Conservation (phyloP, 2,113 vertebrate genomes). For the Uria aalge region DNA sequence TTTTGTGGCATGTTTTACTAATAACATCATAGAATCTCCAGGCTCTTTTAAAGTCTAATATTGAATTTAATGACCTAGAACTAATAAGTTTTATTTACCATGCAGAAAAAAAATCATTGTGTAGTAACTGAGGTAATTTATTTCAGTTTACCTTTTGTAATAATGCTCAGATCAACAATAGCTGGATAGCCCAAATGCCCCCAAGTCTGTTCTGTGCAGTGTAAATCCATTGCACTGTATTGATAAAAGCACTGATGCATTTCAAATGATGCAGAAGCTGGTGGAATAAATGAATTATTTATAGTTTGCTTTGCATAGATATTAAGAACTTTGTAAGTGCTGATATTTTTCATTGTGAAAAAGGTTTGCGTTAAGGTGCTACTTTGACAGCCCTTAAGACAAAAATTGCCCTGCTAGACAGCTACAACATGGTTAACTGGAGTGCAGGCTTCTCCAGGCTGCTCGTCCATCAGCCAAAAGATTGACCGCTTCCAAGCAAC, state of each 20-base stretch:
- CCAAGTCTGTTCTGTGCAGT: neutral
- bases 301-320: constrained; percentile 29
- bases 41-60: constrained; percentile 18
- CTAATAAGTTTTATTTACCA: constrained; percentile 57
- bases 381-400: neutral
- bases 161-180: neutral
- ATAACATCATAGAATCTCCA: neutral
- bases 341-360: constrained; percentile 3
- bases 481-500: fast-evolving
- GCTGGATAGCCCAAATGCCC: neutral
- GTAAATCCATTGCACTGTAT: neutral
- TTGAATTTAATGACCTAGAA: constrained; percentile 50
- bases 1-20: neutral
- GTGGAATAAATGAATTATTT: constrained; percentile 33
- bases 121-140: constrained; percentile 6
- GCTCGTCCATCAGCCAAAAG: neutral
- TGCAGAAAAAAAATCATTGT: neutral
- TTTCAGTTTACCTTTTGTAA: constrained; percentile 46
- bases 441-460: neutral
- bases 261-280: neutral
- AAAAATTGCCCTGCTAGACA: neutral
- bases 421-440: neutral
- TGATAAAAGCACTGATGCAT: constrained; percentile 25
- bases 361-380: neutral
- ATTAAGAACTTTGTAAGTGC: constrained; percentile 29